These are phyloP conservation scores for Cephus spinipes DNA, from an alignment of 2,888 invertebrate genomes.

Conservation along the genomic window DNA sequence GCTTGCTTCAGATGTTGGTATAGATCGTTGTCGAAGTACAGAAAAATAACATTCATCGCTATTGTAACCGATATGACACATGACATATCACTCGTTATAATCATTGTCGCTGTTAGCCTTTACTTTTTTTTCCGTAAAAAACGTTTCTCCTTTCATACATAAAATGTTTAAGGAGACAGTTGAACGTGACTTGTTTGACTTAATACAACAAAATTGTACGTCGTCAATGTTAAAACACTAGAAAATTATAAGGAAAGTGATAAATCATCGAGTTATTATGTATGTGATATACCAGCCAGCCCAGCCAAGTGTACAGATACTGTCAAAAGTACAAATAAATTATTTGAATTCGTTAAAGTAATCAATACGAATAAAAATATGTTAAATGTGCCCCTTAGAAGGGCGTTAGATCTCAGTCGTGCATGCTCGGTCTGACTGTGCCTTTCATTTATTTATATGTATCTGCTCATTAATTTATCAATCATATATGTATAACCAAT, in stretches of 20 bases:
- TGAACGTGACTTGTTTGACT: neutral
- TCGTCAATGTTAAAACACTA: neutral
- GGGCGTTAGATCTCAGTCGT: neutral
- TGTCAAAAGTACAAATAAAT: constrained; percentile 31
- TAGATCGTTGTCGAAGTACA: neutral
- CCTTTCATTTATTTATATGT: neutral
- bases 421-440: neutral
- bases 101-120: neutral
- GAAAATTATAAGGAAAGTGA: neutral
- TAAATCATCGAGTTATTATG: neutral
- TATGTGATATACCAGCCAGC: constrained; percentile 5
- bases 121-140: neutral
- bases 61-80: neutral
- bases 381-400: neutral
- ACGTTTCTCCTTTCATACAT: neutral
- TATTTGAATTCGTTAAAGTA: neutral
- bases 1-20: neutral
- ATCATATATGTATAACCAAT: neutral
- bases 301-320: constrained; percentile 23
- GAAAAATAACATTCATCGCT: neutral
- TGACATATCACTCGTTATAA: neutral
- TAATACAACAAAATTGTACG: neutral
- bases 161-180: neutral
- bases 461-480: neutral
- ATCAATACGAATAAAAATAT: neutral